phyloP scores from a whole-genome alignment of 2,797 vertebrate species.

The Cynodonichthys magdalenae region DNA sequence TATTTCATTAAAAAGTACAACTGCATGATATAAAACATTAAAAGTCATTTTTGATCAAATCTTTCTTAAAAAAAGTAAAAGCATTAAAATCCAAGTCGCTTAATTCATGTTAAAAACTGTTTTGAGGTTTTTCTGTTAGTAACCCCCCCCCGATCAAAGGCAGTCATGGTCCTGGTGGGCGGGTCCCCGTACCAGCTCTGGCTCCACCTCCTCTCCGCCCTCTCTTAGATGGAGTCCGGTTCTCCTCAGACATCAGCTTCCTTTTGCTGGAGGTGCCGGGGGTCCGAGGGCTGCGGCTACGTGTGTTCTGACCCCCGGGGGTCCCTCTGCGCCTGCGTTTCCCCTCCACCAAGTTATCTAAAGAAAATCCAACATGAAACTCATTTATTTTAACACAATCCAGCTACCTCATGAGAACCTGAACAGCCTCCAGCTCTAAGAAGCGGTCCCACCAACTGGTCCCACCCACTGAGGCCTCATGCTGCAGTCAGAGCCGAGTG shows the following conservation, averaged over 20 bases:
- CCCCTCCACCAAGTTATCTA: slow-evolving; percentile 97
- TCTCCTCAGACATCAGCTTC: slow-evolving; percentile 85
- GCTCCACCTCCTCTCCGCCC: slow-evolving; percentile 83
- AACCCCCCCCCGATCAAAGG: background rate
- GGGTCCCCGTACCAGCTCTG: slow-evolving; percentile 82
- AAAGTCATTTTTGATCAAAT: background rate
- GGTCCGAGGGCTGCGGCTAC: slow-evolving; percentile 72
- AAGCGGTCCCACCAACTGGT: too few species aligned
- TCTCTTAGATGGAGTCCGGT: slow-evolving; percentile 87
- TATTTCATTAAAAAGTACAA: background rate
- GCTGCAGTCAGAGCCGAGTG: too few species aligned
- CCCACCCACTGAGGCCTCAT: too few species aligned
- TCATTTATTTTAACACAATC: too few species aligned
- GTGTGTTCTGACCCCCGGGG: slow-evolving; percentile 61
- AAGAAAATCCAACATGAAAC: background rate
- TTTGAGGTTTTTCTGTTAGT: background rate
- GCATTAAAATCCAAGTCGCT: background rate
- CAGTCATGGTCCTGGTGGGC: slow-evolving; percentile 17
- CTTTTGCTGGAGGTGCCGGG: slow-evolving; percentile 86
- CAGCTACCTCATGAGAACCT: too few species aligned
- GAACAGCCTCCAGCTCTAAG: too few species aligned
- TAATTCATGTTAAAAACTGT: background rate
- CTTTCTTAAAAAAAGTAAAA: background rate
- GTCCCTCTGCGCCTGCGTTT: slow-evolving; percentile 89
- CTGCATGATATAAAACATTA: background rate